Conservation (phyloP, 2,888 invertebrate genomes). For the Cephus runcator region DNA sequence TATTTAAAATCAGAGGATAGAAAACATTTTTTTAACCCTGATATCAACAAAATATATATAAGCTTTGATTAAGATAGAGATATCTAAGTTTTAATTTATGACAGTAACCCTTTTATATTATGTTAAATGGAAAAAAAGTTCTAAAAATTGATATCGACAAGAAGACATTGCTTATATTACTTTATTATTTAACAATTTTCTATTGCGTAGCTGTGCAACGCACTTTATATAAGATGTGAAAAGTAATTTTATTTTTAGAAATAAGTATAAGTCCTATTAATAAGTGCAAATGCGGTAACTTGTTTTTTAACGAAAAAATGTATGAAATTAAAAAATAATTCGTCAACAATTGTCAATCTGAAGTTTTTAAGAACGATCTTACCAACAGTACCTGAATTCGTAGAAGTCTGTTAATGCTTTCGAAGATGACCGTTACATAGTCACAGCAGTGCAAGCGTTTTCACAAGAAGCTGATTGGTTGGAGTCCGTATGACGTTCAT, state of each 20-base stretch:
- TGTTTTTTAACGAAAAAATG: background rate
- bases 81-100: background rate
- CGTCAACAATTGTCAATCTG: background rate
- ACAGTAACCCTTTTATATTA: background rate
- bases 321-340: background rate
- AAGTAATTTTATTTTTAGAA: background rate
- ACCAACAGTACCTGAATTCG: background rate
- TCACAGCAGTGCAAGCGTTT: background rate
- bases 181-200: background rate
- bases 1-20: background rate
- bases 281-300: background rate
- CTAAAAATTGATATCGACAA: background rate
- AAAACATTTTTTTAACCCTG: background rate
- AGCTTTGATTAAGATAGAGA: background rate
- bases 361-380: background rate
- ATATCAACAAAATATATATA: background rate
- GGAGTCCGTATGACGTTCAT: constrained; percentile 44
- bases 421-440: background rate
- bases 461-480: constrained; percentile 34
- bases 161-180: background rate
- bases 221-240: background rate
- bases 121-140: background rate
- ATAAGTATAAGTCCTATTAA: background rate
- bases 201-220: background rate
- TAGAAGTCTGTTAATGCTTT: background rate